Conservation (phyloP, 2,797 vertebrate genomes). For the Melopsittacus undulatus region DNA sequence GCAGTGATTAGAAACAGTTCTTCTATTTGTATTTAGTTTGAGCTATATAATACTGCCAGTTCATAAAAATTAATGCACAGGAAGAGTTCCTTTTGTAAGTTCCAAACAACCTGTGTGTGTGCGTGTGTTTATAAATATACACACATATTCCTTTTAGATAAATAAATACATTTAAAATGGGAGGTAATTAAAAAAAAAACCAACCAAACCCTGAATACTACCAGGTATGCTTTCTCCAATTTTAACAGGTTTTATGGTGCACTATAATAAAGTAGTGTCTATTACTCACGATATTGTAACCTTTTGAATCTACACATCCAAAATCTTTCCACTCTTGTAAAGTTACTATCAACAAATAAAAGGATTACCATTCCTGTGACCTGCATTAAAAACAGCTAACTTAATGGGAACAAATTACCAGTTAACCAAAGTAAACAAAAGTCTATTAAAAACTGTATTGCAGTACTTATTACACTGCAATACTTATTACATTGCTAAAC, state of each 20-base stretch:
- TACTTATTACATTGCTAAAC: conserved; percentile 45
- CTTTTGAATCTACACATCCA: not conserved
- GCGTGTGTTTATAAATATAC: not conserved
- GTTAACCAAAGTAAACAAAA: conserved; percentile 64
- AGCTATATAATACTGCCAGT: not conserved
- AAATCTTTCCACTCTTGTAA: not conserved
- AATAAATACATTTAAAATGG: not conserved
- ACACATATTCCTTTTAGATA: not conserved
- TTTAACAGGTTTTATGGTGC: not conserved
- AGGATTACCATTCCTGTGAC: conserved; percentile 13
- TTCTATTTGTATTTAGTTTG: not conserved
- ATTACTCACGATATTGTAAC: not conserved
- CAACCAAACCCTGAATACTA: not conserved
- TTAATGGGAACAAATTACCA: conserved; percentile 40
- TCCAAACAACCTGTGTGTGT: not conserved
- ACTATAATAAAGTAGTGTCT: not conserved
- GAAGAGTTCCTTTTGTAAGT: not conserved
- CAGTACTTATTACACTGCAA: not conserved
- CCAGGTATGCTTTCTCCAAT: not conserved
- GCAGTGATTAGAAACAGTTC: not conserved
- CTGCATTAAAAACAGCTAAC: conserved; percentile 32
- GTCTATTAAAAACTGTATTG: conserved; percentile 38
- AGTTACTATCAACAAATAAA: conserved; percentile 26
- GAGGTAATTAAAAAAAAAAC: not conserved
- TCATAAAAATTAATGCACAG: not conserved